A percentile compares a stretch with the other conserved stretches of the same genome.
Conservation (phyloP, 2,888 invertebrate genomes). For the Trilocha varians region DNA sequence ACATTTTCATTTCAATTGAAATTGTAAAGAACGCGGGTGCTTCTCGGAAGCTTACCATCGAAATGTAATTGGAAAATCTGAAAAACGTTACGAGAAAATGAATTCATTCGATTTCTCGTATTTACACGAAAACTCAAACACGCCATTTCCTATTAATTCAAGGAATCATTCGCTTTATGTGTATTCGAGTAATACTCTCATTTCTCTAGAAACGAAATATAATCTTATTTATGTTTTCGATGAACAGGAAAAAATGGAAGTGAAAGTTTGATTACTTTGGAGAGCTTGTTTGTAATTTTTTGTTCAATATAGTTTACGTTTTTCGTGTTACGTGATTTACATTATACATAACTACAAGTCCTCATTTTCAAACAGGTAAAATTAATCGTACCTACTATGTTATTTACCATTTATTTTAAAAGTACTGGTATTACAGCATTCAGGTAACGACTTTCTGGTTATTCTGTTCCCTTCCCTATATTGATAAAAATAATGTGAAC, state of each 20-base stretch:
- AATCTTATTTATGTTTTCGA: constrained; percentile 5
- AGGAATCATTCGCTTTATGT: constrained; percentile 1
- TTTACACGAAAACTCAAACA: neutral
- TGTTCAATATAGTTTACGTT: neutral
- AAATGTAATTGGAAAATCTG: neutral
- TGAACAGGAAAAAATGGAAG: constrained; percentile 15
- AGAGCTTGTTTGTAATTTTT: neutral
- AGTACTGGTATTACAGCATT: too few species aligned
- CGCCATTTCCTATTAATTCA: constrained; percentile 2
- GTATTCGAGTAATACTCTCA: neutral
- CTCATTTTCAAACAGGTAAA: too few species aligned
- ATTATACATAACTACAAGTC: too few species aligned
- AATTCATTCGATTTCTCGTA: neutral
- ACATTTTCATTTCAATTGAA: too few species aligned
- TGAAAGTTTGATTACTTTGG: constrained; percentile 19
- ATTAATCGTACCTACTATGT: too few species aligned
- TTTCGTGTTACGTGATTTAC: neutral
- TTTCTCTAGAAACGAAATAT: neutral
- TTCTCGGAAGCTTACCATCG: neutral
- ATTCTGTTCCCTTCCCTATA: too few species aligned
- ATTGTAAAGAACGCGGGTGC: neutral
- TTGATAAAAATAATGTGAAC: too few species aligned
- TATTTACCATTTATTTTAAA: too few species aligned
- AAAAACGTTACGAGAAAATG: neutral
- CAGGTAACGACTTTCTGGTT: too few species aligned